Conservation (phyloP, 1,140 invertebrate genomes). For the Globodera rostochiensis region DNA sequence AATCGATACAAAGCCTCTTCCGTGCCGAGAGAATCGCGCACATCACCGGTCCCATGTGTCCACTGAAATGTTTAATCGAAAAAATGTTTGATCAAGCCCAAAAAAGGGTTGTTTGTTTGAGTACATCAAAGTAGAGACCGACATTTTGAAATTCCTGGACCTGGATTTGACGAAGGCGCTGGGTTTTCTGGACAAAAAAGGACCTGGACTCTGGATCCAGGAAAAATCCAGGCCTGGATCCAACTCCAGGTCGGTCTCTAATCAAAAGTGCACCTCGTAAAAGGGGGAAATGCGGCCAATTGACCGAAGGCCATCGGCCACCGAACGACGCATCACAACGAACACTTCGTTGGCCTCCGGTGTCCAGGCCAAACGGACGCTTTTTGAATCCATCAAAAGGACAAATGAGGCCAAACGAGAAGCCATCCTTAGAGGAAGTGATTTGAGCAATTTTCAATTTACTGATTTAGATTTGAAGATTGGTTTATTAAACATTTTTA, state of each 20-base stretch:
- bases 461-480: too few species aligned
- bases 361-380: conserved; percentile 23
- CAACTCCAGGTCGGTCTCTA: too few species aligned
- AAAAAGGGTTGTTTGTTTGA: too few species aligned
- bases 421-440: not conserved
- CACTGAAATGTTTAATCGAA: not conserved
- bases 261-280: conserved; percentile 11
- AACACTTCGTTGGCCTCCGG: conserved; percentile 36
- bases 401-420: not conserved
- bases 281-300: conserved; percentile 19
- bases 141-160: too few species aligned
- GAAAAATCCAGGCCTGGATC: too few species aligned
- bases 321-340: conserved; percentile 25
- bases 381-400: not conserved
- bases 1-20: conserved; percentile 29
- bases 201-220: conserved; percentile 1
- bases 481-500: not conserved
- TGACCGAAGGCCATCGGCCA: conserved; percentile 18
- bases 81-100: too few species aligned
- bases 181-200: not conserved
- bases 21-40: not conserved
- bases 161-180: too few species aligned
- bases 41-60: not conserved
- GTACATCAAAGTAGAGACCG: too few species aligned
- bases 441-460: too few species aligned